phyloP scores from a whole-genome alignment of 2,113 vertebrate species.

The Andinoacara biseriatus region DNA sequence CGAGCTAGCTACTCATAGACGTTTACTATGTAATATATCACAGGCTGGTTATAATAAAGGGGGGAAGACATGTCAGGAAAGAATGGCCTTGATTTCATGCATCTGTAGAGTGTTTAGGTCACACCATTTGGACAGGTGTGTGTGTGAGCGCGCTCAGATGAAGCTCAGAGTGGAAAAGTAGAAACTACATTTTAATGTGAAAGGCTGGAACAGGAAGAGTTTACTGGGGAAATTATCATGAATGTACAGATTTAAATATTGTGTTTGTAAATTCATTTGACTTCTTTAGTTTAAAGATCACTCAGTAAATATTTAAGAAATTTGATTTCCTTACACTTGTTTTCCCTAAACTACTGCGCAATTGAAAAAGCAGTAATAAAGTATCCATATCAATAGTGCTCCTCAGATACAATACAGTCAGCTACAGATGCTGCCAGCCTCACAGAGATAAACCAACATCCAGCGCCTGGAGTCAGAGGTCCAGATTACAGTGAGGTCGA shows the following conservation, averaged over 20 bases:
- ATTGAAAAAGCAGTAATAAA: too few relatives aligned
- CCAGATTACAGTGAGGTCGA: not conserved
- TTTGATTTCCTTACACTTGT: too few relatives aligned
- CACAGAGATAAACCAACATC: not conserved
- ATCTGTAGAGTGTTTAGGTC: conserved; percentile 52
- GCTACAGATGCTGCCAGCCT: not conserved
- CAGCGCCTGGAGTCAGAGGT: not conserved
- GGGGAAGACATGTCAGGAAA: conserved; percentile 53
- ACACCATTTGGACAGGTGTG: conserved; percentile 47
- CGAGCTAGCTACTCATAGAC: conserved; percentile 28
- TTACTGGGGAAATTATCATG: not conserved
- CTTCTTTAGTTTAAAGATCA: too few relatives aligned
- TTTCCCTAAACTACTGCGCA: too few relatives aligned
- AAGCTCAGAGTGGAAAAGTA: conserved; percentile 17
- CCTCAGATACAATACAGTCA: too few relatives aligned
- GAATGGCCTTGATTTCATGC: conserved; percentile 61
- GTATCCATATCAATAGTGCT: too few relatives aligned
- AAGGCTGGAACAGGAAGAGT: not conserved
- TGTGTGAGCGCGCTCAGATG: conserved; percentile 33
- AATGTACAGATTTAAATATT: too few relatives aligned
- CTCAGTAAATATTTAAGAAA: too few relatives aligned
- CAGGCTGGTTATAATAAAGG: conserved; percentile 50
- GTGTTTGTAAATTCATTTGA: not conserved
- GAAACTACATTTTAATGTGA: not conserved
- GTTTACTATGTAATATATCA: conserved; percentile 49